Evolutionary conservation across 1,140 invertebrate genomes (phyloP), one percentile per base, ranked within the genome.

Genomic region (Drosophila gunungcola): DNA sequence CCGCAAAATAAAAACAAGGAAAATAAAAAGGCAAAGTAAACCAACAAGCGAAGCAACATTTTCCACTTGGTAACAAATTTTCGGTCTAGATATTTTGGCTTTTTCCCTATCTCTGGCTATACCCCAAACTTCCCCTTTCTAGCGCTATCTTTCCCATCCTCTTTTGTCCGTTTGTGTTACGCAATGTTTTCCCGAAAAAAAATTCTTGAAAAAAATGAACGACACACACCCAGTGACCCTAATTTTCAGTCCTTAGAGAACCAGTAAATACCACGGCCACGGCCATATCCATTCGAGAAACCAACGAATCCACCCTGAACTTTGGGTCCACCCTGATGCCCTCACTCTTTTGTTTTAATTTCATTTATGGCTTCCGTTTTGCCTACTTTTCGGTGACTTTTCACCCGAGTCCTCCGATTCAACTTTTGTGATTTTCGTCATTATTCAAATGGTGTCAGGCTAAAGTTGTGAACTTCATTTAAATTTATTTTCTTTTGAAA

Each of bases 341-440:
- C 69, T 51, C 68, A 61, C 62, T 89, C 69, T 63, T 61, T 67
- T 85, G 84, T 84, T 89, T 89, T 89, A 89, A 89, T 89, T 89
- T 90, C 84, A 90, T 89, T 89, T 89, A 89, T 89, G 84, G 85
- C 77, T 89, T 89, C 80, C 84, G 84, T 84, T 89, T 80, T 78
- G 79, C 63, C 72, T 73, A 82, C 62, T 73, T 78, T 79, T 46
- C 76, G 76, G 65, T 77, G 78, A 81, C 76, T 84, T 83, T 83
- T 69, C 64, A 32, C 64, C 61, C 39, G 46, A 65, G 32, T 68
- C 64, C 64, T 53, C n/a, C 64, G 64, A 46, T 61, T 53, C 68
- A 52, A 51, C 54, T 73, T 73, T 73, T 73, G 39, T 58, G 68
- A 73, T 73, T 73, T 73, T 73, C 7, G 45, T 45, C 65, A 72